Conservation (phyloP, 2,797 vertebrate genomes). For the Jordanella pulchra region DNA sequence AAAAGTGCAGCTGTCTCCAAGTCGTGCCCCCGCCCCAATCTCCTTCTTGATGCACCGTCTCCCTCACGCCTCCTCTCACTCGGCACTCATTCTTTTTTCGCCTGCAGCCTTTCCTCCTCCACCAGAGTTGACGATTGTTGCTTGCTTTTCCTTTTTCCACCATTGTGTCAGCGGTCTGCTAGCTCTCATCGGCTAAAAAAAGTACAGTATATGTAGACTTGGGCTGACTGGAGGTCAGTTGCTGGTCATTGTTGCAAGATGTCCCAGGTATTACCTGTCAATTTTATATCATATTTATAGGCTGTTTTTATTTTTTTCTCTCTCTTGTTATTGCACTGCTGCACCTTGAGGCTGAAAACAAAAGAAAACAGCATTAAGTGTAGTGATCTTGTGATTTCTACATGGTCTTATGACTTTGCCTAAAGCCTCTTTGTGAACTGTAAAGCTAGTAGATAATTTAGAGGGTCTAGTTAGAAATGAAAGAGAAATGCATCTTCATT, state of each 20-base stretch:
- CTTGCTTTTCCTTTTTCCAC: constrained; percentile 49
- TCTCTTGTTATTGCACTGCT: background rate
- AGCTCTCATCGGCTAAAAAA: constrained; percentile 10
- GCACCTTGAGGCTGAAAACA: constrained; percentile 24
- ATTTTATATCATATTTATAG: constrained; percentile 10
- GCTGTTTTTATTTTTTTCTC: constrained; percentile 8
- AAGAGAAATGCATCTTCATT: background rate
- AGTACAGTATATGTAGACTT: constrained; percentile 11
- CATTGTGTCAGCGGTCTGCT: constrained; percentile 21
- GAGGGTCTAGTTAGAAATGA: constrained; percentile 17
- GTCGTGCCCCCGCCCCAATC: constrained; percentile 8
- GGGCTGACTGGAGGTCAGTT: constrained; percentile 24
- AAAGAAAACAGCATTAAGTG: constrained; percentile 17
- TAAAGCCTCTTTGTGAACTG: constrained; percentile 13
- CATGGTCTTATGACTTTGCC: constrained; percentile 29
- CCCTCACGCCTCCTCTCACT: constrained; percentile 73
- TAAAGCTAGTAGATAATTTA: constrained; percentile 6
- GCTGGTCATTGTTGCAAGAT: constrained; percentile 42
- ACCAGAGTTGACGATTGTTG: constrained; percentile 66
- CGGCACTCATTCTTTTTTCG: constrained; percentile 78
- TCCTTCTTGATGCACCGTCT: constrained; percentile 27
- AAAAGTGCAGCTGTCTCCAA: constrained; percentile 64
- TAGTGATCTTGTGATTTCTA: constrained; percentile 35
- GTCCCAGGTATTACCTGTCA: constrained; percentile 1
- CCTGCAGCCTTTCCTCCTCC: constrained; percentile 65